Evolutionary conservation across 1,140 invertebrate species (phyloP).

Genomic region (Heliconius eleuchia): DNA sequence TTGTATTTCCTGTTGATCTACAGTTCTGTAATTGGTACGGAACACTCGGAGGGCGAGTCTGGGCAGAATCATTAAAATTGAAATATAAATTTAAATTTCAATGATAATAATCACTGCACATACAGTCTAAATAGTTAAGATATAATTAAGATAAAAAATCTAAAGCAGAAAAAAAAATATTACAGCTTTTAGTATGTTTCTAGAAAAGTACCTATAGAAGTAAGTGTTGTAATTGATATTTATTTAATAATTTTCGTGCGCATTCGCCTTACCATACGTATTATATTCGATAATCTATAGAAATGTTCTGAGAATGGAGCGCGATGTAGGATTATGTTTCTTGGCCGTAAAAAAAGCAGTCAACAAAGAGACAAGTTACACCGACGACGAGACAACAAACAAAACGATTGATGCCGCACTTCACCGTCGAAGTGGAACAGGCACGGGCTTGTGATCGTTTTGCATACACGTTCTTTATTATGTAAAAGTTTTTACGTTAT

Average conservation of each 20-base stretch:
- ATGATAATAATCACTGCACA: neutral
- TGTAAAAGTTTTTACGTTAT: no score
- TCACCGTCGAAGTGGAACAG: neutral
- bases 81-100: neutral
- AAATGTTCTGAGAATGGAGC: constrained; percentile 1
- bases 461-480: neutral
- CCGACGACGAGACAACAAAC: neutral
- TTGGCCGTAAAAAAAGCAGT: constrained; percentile 20
- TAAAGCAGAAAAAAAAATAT: no score
- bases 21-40: no score
- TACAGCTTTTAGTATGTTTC: no score
- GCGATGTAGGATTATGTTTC: constrained; percentile 24
- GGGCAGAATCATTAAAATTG: no score
- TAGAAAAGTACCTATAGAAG: no score
- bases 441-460: neutral
- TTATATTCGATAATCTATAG: neutral
- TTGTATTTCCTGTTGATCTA: no score
- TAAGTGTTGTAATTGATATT: neutral
- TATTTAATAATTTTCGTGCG: neutral
- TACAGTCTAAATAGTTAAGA: neutral
- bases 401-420: constrained; percentile 14
- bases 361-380: constrained; percentile 19
- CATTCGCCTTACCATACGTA: neutral
- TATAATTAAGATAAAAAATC: neutral
- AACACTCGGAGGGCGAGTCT: no score